Base-by-base conservation (phyloP, 2,888 invertebrate genomes). In the Prosopocoilus inquinatus region DNA sequence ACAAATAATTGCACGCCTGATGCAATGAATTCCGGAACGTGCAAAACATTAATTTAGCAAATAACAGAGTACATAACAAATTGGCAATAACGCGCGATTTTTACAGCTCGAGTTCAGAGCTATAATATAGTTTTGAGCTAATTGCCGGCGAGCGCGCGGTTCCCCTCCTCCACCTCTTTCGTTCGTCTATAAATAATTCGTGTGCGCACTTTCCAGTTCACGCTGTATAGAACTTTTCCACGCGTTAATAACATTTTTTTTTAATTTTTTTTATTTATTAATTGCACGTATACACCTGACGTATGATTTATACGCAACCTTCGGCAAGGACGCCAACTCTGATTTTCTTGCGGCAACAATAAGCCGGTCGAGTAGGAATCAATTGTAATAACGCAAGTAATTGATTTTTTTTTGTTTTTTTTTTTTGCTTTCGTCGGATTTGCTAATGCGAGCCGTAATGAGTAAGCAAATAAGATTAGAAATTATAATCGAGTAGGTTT, bases 301-400 rank as follows among this genome's bases (percentile, higher is more conserved):
- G 50, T 55, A 46, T 61, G 55, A 53, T 59, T 59, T 56, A 58
- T 57, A 50, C 34, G 39, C 56, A 53, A 53, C 57, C 57, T 59
- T 60, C 53, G 41, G 41, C 58, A 62, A 62, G 62, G 62, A 50
- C 58, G 59, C 44, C 52, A 53, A 46, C 34, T 53, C 43, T 36
- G 15, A 41, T 41, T 41, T 15, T 47, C 43, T 53, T 41, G 43
- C 16, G 33, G 47, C 34, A 53, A 53, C 33, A 43, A 41, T 41
- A 41, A 41, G 9, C 20, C 16, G 20, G 13, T 33, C 9, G 32
- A 47, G 35, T 41, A 47, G 15, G 53, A 32, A 43, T 47, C 12
- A 47, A 47, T 47, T 53, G 47, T 53, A 43, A 53, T 34, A n/a
- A n/a, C n/a, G 15, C 53, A 47, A 53, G 9, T 39, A 47, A 53